Percentiles rank a stretch among this genome's conserved stretches.
phyloP scores from a whole-genome alignment of 2,888 invertebrate genomes.

The Cerceris ruficornis region DNA sequence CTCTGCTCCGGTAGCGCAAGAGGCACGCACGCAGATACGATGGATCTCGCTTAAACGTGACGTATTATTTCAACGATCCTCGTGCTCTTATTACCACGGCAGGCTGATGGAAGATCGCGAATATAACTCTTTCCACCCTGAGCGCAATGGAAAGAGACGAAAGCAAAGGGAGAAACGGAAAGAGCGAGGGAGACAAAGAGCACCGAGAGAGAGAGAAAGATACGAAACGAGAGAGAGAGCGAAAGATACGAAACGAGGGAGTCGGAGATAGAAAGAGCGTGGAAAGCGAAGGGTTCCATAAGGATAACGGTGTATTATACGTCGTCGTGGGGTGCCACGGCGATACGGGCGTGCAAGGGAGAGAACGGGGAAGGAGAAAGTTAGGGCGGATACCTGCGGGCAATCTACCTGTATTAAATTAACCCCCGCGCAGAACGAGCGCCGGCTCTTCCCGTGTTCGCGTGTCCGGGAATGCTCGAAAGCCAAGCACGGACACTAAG shows the following conservation, averaged over 20 bases:
- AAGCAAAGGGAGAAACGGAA: constrained; percentile 14
- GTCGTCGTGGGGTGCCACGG: constrained; percentile 29
- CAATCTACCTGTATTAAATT: constrained; percentile 77
- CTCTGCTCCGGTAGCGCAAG: constrained; percentile 12
- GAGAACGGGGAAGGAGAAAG: constrained; percentile 53
- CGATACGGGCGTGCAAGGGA: constrained; percentile 47
- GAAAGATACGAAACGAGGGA: no score
- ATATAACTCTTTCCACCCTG: constrained; percentile 51
- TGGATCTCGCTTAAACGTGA: constrained; percentile 54
- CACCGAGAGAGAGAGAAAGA: no score
- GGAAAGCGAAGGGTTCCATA: constrained; percentile 32
- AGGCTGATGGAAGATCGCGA: constrained; percentile 48
- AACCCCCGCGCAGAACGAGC: constrained; percentile 66
- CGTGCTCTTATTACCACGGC: constrained; percentile 56
- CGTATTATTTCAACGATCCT: constrained; percentile 64
- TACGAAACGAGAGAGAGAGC: no score
- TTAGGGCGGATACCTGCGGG: constrained; percentile 72
- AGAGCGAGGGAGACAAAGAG: not conserved
- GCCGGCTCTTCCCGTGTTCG: constrained; percentile 59
- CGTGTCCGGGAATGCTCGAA: constrained; percentile 70
- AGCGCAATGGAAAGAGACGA: constrained; percentile 10
- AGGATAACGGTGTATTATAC: constrained; percentile 58
- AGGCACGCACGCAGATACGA: constrained; percentile 33
- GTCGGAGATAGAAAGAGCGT: not conserved
- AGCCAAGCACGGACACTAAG: constrained; percentile 66